Base-by-base conservation (phyloP, 2,797 vertebrate species). In the Hydrophis major region DNA sequence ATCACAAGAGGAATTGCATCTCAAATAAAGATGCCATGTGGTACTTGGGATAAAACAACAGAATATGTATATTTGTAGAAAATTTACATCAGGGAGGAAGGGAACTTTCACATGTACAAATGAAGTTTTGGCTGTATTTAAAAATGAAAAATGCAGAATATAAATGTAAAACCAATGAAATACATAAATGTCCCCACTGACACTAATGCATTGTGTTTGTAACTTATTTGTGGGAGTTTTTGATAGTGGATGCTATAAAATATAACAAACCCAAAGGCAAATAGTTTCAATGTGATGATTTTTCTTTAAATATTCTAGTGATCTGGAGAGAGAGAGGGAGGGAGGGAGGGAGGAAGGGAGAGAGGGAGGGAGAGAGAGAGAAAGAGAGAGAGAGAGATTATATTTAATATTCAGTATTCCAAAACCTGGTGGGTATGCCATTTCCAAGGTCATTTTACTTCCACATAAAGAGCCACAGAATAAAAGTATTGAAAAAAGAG, bases 1-100 rank as follows among this genome's bases (percentile, higher is more conserved):
- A 90, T 92, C 94, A 89, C 94, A 94, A 37, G 56, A 91, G 89
- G 95, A 93, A 91, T 42, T 16, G 6, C 22, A 94, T 86, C 56
- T 89, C 92, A 94, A 93, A 94, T 91, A 86, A 69, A 93, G 88
- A 56, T 14, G 27, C 10, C 91, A 18, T 61, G 86, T 47, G 66
- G 53, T 25, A 47, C 42, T 74, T 88, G 53, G 37, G 74, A 78
- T 78, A 78, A 78, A 78, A 78, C 37, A 42, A 78, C 74, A 78
- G 4, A 78, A 0, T 37, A 78, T 88, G 10, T 88, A 55, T 42
- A n/a, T 2, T 5, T 94, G 87, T 53, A 94, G 88, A 60, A 93
- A 95, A 96, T 93, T 90, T 22, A 93, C 94, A 92, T 89, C 86
- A 94, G 69, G 1, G 42, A 74, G 87, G 92, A 25, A 37, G 83